Evolutionary conservation across 2,888 invertebrate genomes (phyloP).

Genomic region (Tribolium freemani): DNA sequence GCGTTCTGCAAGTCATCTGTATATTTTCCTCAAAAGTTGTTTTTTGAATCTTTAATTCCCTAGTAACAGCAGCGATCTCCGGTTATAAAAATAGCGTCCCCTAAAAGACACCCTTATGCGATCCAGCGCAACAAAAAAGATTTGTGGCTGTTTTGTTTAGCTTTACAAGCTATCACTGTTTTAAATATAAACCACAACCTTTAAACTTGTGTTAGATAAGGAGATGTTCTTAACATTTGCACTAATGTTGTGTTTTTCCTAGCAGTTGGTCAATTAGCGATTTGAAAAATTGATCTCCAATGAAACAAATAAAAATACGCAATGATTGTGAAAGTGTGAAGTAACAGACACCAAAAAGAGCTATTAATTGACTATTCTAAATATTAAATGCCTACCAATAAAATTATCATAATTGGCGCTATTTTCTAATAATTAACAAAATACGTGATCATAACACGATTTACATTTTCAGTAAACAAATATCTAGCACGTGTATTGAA

Average conservation of each 20-base stretch:
- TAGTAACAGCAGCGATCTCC: neutral
- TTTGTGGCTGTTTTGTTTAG: constrained; percentile 5
- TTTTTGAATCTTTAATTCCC: constrained; percentile 3
- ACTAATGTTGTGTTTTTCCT: constrained; percentile 2
- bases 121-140: neutral
- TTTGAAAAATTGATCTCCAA: constrained; percentile 2
- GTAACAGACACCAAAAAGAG: constrained; percentile 9
- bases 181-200: constrained; percentile 3
- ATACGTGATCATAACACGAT: constrained; percentile 7
- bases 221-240: constrained; percentile 6
- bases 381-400: neutral
- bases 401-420: constrained; percentile 20
- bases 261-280: neutral
- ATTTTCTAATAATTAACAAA: constrained; percentile 29
- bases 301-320: constrained; percentile 8
- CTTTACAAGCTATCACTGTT: neutral
- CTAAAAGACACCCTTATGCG: neutral
- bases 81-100: constrained; percentile 4
- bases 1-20: constrained; percentile 31
- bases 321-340: constrained; percentile 21
- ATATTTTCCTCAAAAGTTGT: neutral
- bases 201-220: constrained; percentile 3
- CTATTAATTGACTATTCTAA: constrained; percentile 1
- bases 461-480: constrained; percentile 28
- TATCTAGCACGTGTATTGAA: constrained; percentile 2